Percentiles rank a stretch among this genome's conserved stretches.
Conservation (phyloP, 2,888 invertebrate species). For the Heliconius cydno region DNA sequence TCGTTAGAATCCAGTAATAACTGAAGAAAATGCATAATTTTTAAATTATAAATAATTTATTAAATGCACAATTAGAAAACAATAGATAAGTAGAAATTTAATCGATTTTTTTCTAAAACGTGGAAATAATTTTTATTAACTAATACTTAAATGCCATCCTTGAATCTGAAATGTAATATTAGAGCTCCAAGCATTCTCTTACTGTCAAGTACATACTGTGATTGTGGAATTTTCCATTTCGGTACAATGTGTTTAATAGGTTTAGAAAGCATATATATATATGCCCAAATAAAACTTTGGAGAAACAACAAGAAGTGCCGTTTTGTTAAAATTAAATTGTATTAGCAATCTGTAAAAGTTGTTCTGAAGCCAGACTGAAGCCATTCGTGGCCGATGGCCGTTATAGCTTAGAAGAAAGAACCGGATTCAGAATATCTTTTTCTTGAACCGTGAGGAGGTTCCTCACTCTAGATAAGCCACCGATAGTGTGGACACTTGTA, state of each 20-base stretch:
- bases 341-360: no score
- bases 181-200: slow-evolving; percentile 9
- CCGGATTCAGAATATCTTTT: no score
- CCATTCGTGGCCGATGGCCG: no score
- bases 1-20: no score
- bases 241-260: slow-evolving; percentile 39
- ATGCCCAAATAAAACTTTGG: neutral
- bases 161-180: slow-evolving; percentile 5
- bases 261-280: slow-evolving; percentile 32
- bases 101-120: neutral
- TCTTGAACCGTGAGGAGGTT: no score
- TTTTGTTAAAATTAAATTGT: neutral
- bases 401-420: no score
- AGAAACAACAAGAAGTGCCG: neutral
- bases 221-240: slow-evolving; percentile 29
- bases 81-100: neutral
- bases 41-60: neutral
- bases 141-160: neutral
- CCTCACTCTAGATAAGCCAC: no score
- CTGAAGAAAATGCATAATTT: no score
- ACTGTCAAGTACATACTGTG: neutral
- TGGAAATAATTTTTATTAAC: neutral
- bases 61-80: neutral
- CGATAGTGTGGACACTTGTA: no score
- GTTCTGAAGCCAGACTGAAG: no score